These are phyloP conservation scores for Pristis pectinata DNA, from an alignment of 2,797 vertebrate species.

Conservation along the genomic window DNA sequence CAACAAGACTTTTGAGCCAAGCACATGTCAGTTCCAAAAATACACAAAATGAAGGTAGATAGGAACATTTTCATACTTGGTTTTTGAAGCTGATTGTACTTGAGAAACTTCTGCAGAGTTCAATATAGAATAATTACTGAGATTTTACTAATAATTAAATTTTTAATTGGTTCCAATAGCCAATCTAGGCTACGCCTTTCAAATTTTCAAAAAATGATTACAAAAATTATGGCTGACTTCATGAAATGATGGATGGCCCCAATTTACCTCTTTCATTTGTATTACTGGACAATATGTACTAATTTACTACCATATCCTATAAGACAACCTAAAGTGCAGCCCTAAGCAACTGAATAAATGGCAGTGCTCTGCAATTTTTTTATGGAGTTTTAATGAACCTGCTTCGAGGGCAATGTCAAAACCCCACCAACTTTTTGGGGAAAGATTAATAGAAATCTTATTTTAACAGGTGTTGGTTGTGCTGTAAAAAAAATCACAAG, in stretches of 20 bases:
- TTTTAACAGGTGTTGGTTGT: neutral
- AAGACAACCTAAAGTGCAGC: neutral
- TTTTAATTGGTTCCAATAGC: slow-evolving; percentile 8
- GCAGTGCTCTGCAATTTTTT: neutral
- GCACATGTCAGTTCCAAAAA: neutral
- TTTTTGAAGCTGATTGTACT: neutral
- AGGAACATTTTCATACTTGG: neutral
- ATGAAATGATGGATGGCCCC: slow-evolving; percentile 1
- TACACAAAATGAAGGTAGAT: neutral
- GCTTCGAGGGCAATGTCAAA: neutral
- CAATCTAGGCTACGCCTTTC: neutral
- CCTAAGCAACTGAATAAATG: neutral
- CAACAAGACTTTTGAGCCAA: neutral
- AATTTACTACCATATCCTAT: slow-evolving; percentile 6
- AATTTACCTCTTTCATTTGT: neutral
- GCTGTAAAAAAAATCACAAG: neutral
- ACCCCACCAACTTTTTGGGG: neutral
- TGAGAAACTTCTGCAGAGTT: neutral
- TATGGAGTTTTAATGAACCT: neutral
- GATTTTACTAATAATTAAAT: neutral
- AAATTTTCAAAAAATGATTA: slow-evolving; percentile 1
- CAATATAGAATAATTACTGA: neutral
- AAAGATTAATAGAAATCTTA: neutral
- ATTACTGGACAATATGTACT: neutral
- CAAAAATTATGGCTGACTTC: neutral